Evolutionary conservation across 2,113 vertebrate genomes (phyloP), one percentile per base, ranked within the genome.

Genomic region (Rallus limicola): DNA sequence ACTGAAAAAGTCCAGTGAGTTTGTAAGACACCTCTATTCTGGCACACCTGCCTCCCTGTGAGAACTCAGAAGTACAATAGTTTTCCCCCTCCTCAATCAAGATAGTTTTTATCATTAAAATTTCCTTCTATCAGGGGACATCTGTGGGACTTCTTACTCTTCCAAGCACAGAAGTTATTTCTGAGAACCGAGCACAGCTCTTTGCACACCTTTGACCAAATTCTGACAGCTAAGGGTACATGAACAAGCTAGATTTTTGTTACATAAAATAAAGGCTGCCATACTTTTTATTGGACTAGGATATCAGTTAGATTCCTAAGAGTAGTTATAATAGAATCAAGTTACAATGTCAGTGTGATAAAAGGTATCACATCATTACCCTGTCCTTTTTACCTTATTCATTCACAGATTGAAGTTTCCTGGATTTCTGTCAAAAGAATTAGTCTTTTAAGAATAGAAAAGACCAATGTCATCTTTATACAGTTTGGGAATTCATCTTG

Each of bases 371-470:
- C 83, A 83, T 90, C 77, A 20, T 91, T 86, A 70, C 59, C 69
- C 76, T 91, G 65, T 96, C 91, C 88, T 53, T 81, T 92, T 89
- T 97, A 85, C 82, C 52, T 97, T 97, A 93, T 97, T 97, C 96
- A 97, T 97, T 96, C 96, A 77, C 96, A 60, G 90, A 58, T 38
- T 92, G 93, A 96, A 96, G 96, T 96, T 96, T 97, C 95, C 96
- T 95, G 97, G 94, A 96, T 96, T 97, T 75, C 78, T 89, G 90
- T 91, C 86, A 92, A 90, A 95, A 95, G 86, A 94, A 94, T 87
- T 88, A 85, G 81, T 95, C 92, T 82, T 96, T 92, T 82, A 94
- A 94, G 94, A 91, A 84, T 46, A 97, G 78, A 96, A 91, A 80
- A 87, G 74, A 87, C 86, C 74, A 78, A 87, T 91, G 88, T 70